These are phyloP conservation scores for Ctenosaura bakeri DNA, from an alignment of 2,797 vertebrate species.

Conservation along the genomic window DNA sequence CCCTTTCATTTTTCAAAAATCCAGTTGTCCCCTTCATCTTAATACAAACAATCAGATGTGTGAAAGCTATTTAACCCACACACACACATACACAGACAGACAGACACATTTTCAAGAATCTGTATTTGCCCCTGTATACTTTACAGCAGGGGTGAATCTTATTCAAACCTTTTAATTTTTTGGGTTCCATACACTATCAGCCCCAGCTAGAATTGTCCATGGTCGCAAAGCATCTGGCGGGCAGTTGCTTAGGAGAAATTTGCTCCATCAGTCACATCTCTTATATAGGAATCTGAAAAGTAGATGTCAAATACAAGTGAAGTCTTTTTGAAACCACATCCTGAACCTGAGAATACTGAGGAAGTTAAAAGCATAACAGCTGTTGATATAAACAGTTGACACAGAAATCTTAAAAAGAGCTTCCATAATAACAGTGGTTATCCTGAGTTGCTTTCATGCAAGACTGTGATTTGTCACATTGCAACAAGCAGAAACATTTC, in stretches of 20 bases:
- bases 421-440: background rate
- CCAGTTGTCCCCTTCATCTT: background rate
- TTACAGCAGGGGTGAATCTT: background rate
- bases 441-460: background rate
- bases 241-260: background rate
- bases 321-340: background rate
- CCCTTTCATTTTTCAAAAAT: background rate
- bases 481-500: background rate
- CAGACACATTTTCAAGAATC: background rate
- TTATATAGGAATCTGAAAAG: background rate
- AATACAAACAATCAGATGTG: rapidly evolving
- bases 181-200: too few species aligned
- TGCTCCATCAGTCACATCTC: background rate
- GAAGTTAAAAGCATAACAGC: background rate
- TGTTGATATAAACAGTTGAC: background rate
- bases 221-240: background rate
- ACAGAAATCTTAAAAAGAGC: slow-evolving; percentile 16
- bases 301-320: background rate
- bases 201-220: too few species aligned
- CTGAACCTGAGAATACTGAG: background rate
- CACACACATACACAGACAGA: too few species aligned
- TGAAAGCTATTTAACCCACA: background rate
- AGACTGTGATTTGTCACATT: background rate
- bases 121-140: rapidly evolving
- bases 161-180: background rate